Percentiles rank a stretch among this genome's conserved stretches.
phyloP scores from a whole-genome alignment of 2,888 invertebrate species.

The Andrena bucephala region DNA sequence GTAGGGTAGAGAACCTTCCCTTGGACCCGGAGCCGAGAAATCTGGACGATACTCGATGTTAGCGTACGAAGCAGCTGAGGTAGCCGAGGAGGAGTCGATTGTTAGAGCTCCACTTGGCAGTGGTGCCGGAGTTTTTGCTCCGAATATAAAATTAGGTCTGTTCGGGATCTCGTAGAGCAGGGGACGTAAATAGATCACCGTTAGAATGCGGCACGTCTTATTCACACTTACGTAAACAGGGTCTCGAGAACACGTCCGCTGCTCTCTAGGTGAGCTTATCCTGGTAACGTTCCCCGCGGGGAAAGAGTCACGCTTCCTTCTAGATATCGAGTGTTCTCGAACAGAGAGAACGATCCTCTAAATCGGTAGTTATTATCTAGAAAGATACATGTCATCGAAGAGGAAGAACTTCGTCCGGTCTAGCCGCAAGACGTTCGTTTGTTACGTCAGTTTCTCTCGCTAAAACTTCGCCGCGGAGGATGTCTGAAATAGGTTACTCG shows the following conservation, averaged over 20 bases:
- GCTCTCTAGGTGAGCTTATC: slow-evolving; percentile 36
- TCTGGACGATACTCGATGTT: slow-evolving; percentile 30
- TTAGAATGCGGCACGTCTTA: slow-evolving; percentile 74
- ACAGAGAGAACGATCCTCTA: background rate
- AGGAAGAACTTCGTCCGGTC: no score
- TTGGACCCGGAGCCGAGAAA: background rate
- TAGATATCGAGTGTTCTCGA: slow-evolving; percentile 4
- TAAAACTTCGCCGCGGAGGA: no score
- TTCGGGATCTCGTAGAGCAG: slow-evolving; percentile 69
- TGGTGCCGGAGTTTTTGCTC: slow-evolving; percentile 73
- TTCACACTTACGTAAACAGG: slow-evolving; percentile 76
- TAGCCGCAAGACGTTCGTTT: no score
- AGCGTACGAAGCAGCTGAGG: slow-evolving; percentile 25
- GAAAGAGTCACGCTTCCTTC: slow-evolving; percentile 19
- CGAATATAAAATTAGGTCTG: slow-evolving; percentile 76
- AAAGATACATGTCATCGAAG: no score
- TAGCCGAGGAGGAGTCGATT: slow-evolving; percentile 53
- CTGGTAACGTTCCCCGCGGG: background rate
- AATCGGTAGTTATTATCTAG: no score
- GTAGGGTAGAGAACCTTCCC: background rate
- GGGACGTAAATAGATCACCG: slow-evolving; percentile 72
- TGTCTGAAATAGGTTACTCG: no score
- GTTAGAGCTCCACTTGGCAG: slow-evolving; percentile 72
- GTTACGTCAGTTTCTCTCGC: no score
- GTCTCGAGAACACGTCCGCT: slow-evolving; percentile 62